Percentiles rank a stretch among this genome's conserved stretches.
Evolutionary conservation across 2,888 invertebrate species (phyloP).

Genomic region (Bruchidius siliquastri): DNA sequence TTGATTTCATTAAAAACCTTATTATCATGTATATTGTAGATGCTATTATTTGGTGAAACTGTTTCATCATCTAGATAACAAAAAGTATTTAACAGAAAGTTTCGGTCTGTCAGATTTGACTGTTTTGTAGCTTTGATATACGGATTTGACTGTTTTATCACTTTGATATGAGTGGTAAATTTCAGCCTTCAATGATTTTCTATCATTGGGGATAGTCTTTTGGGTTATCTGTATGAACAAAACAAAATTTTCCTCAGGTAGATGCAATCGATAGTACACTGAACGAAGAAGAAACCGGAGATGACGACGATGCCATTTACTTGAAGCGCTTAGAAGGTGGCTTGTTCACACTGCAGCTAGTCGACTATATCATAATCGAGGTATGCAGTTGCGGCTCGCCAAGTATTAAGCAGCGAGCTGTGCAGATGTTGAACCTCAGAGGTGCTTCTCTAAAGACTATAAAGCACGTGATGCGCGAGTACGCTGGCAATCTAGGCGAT

Average conservation of each 20-base stretch:
- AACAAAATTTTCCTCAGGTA: neutral
- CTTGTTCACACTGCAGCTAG: constrained; percentile 90
- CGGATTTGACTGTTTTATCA: too few species aligned
- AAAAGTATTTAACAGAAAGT: too few species aligned
- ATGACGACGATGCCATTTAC: constrained; percentile 78
- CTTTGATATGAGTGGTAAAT: too few species aligned
- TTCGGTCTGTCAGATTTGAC: too few species aligned
- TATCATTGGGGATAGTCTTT: too few species aligned
- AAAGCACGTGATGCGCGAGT: constrained; percentile 91
- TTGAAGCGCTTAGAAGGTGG: constrained; percentile 85
- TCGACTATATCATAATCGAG: constrained; percentile 85
- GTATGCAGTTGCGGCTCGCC: constrained; percentile 68
- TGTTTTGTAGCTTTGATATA: too few species aligned
- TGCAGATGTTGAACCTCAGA: constrained; percentile 82
- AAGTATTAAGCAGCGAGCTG: constrained; percentile 76
- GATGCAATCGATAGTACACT: constrained; percentile 68
- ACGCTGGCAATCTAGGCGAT: constrained; percentile 92
- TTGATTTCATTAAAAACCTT: too few species aligned
- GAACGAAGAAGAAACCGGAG: constrained; percentile 51
- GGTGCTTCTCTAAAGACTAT: constrained; percentile 91
- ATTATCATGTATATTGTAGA: too few species aligned
- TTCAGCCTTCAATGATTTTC: too few species aligned
- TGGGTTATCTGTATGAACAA: too few species aligned
- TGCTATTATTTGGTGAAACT: too few species aligned
- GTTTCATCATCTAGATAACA: too few species aligned